Percentiles rank a stretch among this genome's conserved stretches.
Evolutionary conservation across 64 coral and sea anemone genomes (phyloP).

Genomic region (Stylophora pistillata): DNA sequence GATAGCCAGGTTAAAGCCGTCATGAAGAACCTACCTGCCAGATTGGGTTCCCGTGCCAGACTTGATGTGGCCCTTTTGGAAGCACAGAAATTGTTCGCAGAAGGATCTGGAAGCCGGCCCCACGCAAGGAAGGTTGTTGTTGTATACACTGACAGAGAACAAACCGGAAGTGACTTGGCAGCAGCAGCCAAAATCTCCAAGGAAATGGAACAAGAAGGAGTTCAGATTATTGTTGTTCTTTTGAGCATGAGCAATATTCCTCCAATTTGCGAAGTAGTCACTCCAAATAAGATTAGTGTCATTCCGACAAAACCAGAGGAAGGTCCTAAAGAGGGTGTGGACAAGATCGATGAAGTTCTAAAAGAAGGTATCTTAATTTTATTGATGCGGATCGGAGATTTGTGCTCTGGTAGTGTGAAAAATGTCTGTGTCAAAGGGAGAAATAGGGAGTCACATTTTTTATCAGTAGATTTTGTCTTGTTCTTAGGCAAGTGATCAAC

Average conservation of each 20-base stretch:
- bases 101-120: conserved; percentile 28
- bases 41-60: background rate
- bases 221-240: conserved; percentile 44
- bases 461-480: no score
- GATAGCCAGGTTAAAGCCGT: conserved; percentile 16
- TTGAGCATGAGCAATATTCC: conserved; percentile 25
- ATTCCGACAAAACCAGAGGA: conserved; percentile 1
- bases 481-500: no score
- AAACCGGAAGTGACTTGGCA: background rate
- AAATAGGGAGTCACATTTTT: no score
- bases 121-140: conserved; percentile 62
- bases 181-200: conserved; percentile 6
- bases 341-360: conserved; percentile 39
- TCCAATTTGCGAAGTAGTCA: background rate
- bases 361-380: conserved; percentile 23
- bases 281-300: conserved; percentile 45
- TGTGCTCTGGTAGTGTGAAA: no score
- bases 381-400: no score
- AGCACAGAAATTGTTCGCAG: conserved; percentile 62
- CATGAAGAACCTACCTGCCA: background rate
- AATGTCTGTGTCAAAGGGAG: no score
- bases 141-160: conserved; percentile 52
- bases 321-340: conserved; percentile 8
- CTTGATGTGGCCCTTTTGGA: conserved; percentile 57
- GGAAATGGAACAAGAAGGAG: conserved; percentile 6